Percentiles rank a stretch among this genome's conserved stretches.
Conservation (phyloP, 1,140 invertebrate species). For the Drosophila mojavensis region DNA sequence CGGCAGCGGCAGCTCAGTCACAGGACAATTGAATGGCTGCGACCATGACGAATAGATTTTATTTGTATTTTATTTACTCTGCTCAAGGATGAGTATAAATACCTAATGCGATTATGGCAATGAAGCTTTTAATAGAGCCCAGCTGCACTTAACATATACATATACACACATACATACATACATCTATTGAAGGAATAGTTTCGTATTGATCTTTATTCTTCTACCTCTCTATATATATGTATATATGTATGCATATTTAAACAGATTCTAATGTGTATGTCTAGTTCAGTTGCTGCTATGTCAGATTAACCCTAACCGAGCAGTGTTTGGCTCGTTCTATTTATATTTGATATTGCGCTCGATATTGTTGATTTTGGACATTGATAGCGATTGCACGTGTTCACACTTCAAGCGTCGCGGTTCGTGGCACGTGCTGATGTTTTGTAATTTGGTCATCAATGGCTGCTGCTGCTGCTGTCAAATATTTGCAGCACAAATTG, state of each 20-base stretch:
- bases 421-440: constrained; percentile 61
- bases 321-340: no score
- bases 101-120: constrained; percentile 72
- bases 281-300: no score
- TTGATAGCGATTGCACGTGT: constrained; percentile 71
- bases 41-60: not conserved
- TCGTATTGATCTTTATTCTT: no score
- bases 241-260: not conserved
- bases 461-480: constrained; percentile 22
- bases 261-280: not conserved
- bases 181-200: no score
- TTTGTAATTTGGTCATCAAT: constrained; percentile 60
- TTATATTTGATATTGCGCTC: constrained; percentile 19
- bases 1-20: not conserved
- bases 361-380: constrained; percentile 78
- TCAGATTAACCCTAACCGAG: no score
- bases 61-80: constrained; percentile 54
- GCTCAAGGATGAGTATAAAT: constrained; percentile 39
- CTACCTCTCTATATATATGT: no score
- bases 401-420: constrained; percentile 68
- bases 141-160: not conserved
- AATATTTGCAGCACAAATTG: constrained; percentile 73
- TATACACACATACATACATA: no score
- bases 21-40: constrained; percentile 48
- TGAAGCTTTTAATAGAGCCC: constrained; percentile 39